Evolutionary conservation across 2,888 invertebrate genomes (phyloP).

Genomic region (Beris morrisii): DNA sequence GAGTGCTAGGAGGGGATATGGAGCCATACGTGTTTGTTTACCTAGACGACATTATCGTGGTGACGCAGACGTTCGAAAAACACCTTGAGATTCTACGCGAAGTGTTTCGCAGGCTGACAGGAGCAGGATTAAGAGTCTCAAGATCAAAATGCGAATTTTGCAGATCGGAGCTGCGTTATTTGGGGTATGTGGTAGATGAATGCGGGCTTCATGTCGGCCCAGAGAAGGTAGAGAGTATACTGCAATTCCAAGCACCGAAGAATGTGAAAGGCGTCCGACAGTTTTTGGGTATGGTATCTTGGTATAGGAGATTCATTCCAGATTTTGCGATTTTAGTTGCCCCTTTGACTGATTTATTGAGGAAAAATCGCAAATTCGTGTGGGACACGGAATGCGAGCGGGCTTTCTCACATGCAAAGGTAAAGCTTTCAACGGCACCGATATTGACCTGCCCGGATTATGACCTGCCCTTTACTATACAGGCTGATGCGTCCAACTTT

Average conservation of each 20-base stretch:
- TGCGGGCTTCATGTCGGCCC: background rate
- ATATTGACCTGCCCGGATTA: no score
- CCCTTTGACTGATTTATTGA: background rate
- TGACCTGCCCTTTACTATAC: no score
- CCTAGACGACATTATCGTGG: no score
- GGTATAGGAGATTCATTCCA: background rate
- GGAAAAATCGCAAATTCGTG: background rate
- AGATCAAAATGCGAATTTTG: background rate
- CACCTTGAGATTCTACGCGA: no score
- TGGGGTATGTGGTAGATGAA: background rate
- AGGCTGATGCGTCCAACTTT: no score
- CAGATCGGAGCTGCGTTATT: background rate
- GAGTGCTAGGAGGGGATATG: no score
- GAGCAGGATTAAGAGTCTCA: background rate
- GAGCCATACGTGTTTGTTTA: no score
- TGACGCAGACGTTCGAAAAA: no score
- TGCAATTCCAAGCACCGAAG: background rate
- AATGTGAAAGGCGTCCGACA: background rate
- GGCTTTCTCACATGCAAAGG: no score
- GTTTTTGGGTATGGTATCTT: background rate
- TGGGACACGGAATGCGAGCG: no score
- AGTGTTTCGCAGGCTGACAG: no score
- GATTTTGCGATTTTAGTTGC: background rate
- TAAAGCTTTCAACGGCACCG: no score
- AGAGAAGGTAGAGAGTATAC: background rate